phyloP scores from a whole-genome alignment of 2,888 invertebrate genomes.

The Cristatella mucedo region DNA sequence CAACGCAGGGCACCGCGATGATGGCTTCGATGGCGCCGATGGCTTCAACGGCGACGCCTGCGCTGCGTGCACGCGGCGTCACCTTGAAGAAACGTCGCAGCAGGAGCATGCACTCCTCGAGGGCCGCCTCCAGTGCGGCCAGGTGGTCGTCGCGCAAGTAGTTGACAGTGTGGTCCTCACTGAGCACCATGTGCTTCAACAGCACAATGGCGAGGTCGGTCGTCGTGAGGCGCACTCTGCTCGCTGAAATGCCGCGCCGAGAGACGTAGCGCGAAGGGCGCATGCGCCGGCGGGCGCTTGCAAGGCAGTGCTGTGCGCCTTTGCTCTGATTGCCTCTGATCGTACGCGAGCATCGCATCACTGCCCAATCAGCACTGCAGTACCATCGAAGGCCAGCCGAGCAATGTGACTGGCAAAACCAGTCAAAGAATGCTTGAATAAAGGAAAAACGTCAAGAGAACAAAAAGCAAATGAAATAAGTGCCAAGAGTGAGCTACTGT shows the following conservation, averaged over 20 bases:
- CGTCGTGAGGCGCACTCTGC: slow-evolving; percentile 75
- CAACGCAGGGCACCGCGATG: slow-evolving; percentile 6
- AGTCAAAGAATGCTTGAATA: too few species aligned
- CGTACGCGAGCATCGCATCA: too few species aligned
- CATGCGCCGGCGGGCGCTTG: neutral
- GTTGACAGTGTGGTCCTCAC: slow-evolving; percentile 40
- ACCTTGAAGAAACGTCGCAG: slow-evolving; percentile 79
- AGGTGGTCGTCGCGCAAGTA: slow-evolving; percentile 53
- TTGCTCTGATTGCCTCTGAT: too few species aligned
- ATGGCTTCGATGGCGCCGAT: neutral
- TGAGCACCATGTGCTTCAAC: slow-evolving; percentile 50
- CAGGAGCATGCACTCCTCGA: slow-evolving; percentile 63
- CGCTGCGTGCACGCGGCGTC: neutral
- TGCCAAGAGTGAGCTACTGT: too few species aligned
- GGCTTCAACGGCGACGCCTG: neutral
- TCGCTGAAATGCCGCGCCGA: slow-evolving; percentile 48
- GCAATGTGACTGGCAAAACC: too few species aligned
- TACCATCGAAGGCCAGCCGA: too few species aligned
- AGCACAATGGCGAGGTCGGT: slow-evolving; percentile 71
- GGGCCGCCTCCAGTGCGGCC: slow-evolving; percentile 52
- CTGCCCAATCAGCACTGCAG: too few species aligned
- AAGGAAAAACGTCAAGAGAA: too few species aligned
- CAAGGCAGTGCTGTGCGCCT: neutral
- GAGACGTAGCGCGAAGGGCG: neutral
- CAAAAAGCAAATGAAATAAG: too few species aligned